Conservation (phyloP, 1,140 invertebrate genomes). For the Pollicipes pollicipes region DNA sequence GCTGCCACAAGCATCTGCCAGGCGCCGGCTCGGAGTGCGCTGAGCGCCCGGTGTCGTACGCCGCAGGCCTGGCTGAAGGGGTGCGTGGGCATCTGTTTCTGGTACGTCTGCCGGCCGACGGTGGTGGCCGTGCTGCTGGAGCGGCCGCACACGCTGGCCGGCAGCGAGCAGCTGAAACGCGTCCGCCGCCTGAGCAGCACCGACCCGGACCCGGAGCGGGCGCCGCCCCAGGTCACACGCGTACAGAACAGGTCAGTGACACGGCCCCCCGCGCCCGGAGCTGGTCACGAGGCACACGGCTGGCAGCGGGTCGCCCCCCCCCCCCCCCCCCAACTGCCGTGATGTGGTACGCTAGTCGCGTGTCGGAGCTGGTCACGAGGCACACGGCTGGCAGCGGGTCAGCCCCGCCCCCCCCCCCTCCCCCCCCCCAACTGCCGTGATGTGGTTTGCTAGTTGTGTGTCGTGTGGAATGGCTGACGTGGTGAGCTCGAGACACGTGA, state of each 20-base stretch:
- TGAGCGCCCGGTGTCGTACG: too few species aligned
- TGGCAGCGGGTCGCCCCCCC: too few species aligned
- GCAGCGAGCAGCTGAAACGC: neutral
- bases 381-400: neutral
- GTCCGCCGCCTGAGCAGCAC: neutral
- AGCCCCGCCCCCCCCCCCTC: too few species aligned
- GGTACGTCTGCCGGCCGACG: neutral
- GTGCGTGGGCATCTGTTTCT: neutral
- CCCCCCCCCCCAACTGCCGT: too few species aligned
- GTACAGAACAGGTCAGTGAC: neutral
- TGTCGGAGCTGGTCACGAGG: neutral
- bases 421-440: neutral
- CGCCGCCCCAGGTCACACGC: neutral
- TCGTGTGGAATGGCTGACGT: too few species aligned
- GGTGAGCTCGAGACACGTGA: too few species aligned
- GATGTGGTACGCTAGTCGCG: neutral
- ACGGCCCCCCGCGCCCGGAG: too few species aligned
- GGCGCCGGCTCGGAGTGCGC: too few species aligned
- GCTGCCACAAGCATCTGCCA: too few species aligned
- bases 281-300: too few species aligned
- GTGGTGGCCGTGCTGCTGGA: neutral
- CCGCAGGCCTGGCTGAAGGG: neutral
- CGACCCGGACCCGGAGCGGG: neutral
- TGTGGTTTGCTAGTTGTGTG: too few species aligned
- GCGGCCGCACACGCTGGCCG: neutral